phyloP scores from a whole-genome alignment of 2,113 vertebrate species.

The Sapayoa aenigma region DNA sequence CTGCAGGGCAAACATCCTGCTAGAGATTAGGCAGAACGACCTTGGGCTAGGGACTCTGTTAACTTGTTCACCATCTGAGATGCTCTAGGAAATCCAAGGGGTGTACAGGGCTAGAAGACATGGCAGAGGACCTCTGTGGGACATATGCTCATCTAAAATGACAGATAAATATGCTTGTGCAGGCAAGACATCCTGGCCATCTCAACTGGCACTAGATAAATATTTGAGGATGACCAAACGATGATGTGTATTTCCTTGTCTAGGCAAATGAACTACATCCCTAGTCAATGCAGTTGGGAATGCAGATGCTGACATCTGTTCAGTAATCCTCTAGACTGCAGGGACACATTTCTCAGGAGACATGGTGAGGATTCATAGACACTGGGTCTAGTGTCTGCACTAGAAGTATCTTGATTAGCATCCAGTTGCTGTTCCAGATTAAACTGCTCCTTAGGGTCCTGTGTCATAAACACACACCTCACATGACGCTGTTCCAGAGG shows the following conservation, averaged over 20 bases:
- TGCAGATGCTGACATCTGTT: not conserved
- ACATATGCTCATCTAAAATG: not conserved
- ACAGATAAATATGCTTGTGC: not conserved
- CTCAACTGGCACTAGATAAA: not conserved
- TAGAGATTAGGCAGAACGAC: not conserved
- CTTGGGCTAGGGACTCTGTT: not conserved
- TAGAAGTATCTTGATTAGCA: not conserved
- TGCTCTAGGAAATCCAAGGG: not conserved
- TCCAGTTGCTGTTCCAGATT: not conserved
- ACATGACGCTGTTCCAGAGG: not conserved
- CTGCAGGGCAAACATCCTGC: not conserved
- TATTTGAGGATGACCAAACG: not conserved
- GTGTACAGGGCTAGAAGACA: not conserved
- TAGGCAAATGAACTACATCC: not conserved
- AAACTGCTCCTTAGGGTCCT: not conserved
- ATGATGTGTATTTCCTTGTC: not conserved
- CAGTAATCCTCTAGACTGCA: not conserved
- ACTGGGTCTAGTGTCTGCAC: not conserved
- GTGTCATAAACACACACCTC: not conserved
- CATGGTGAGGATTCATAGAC: not conserved
- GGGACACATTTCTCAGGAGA: not conserved
- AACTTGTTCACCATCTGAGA: not conserved
- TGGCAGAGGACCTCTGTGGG: not conserved
- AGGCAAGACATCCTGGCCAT: not conserved
- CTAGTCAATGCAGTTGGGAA: not conserved